phyloP scores from a whole-genome alignment of 2,888 invertebrate genomes.

The Carpatolechia fugitivella region DNA sequence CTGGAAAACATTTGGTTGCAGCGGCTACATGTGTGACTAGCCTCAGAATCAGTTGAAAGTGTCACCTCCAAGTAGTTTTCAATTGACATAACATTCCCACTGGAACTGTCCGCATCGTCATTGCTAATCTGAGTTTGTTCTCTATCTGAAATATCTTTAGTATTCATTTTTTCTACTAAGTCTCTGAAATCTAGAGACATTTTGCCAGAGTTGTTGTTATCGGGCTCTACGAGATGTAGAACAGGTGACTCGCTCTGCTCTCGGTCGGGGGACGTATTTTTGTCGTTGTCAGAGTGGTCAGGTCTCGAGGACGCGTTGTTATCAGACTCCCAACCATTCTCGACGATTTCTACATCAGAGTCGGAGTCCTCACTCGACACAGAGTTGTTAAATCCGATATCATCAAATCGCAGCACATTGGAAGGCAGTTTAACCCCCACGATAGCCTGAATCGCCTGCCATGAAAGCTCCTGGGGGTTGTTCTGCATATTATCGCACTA shows the following conservation, averaged over 20 bases:
- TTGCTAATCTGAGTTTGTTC: slow-evolving; percentile 56
- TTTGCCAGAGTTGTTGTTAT: slow-evolving; percentile 69
- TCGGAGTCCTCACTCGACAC: slow-evolving; percentile 72
- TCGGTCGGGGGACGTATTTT: slow-evolving; percentile 63
- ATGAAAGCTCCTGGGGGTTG: slow-evolving; percentile 80
- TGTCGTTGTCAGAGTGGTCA: slow-evolving; percentile 72
- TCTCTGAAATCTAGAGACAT: slow-evolving; percentile 63
- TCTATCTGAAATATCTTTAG: slow-evolving; percentile 63
- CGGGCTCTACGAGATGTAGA: slow-evolving; percentile 70
- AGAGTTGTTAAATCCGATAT: slow-evolving; percentile 73
- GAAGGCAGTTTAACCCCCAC: slow-evolving; percentile 78
- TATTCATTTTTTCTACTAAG: slow-evolving; percentile 62
- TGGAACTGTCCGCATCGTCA: slow-evolving; percentile 71
- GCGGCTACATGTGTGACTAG: slow-evolving; percentile 72
- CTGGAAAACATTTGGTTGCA: slow-evolving; percentile 75
- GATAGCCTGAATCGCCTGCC: slow-evolving; percentile 79
- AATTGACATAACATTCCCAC: slow-evolving; percentile 74
- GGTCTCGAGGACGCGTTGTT: slow-evolving; percentile 69
- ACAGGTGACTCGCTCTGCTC: slow-evolving; percentile 69
- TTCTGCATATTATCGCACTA: slow-evolving; percentile 80
- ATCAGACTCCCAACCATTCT: slow-evolving; percentile 75
- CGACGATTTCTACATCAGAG: slow-evolving; percentile 76
- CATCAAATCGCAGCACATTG: slow-evolving; percentile 75
- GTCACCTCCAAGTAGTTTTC: slow-evolving; percentile 77
- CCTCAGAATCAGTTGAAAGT: slow-evolving; percentile 73